Base-by-base conservation (phyloP, 2,888 invertebrate species). In the Dascillus cervinus region DNA sequence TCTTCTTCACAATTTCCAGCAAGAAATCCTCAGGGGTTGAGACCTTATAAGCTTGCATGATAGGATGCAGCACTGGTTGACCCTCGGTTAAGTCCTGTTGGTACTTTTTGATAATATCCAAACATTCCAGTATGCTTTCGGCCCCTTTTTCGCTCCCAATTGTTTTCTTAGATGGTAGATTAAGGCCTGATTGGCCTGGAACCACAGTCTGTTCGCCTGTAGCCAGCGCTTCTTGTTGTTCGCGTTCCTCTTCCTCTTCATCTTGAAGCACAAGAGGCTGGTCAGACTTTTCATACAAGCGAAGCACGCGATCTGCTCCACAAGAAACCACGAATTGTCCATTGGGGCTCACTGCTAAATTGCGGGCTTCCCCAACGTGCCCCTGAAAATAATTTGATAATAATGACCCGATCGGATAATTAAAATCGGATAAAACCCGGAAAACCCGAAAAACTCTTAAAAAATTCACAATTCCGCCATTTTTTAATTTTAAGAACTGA, bases 201-300 rank as follows among this genome's bases (percentile, higher is more conserved):
- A 83, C 74, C 0, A 72, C 65, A 3, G 79, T 77, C 56, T 72
- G 74, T 34, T 85, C 84, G 0, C 82, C 84, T 0, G 84, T 84
- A 8, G 79, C 82, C 12, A 86, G 66, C 47, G 70, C 71, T 55
- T 84, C 79, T 48, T 76, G 70, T 42, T 83, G 81, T 58, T 85
- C 87, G 19, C 90, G 81, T 52, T 83, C 85, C 56, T 82, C 74
- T 56, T 98, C 96, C 49, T 82, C 79, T 37, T 85, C 79, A 59
- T 98, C 98, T 53, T 92, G 83, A 6, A 97, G 67, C n/a, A 97
- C 87, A 24, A 98, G 71, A 2, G 87, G 79, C 64, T 97, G 92
- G 19, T 84, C 79, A 0, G 89, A 82, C 53, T 85, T 81, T 62
- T 89, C 77, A 73, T 79, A 92, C 34, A 96, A 63, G 1, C 97